These are phyloP conservation scores for Dicrostonyx torquatus DNA, from an alignment of 2,797 vertebrate species.

Conservation along the genomic window DNA sequence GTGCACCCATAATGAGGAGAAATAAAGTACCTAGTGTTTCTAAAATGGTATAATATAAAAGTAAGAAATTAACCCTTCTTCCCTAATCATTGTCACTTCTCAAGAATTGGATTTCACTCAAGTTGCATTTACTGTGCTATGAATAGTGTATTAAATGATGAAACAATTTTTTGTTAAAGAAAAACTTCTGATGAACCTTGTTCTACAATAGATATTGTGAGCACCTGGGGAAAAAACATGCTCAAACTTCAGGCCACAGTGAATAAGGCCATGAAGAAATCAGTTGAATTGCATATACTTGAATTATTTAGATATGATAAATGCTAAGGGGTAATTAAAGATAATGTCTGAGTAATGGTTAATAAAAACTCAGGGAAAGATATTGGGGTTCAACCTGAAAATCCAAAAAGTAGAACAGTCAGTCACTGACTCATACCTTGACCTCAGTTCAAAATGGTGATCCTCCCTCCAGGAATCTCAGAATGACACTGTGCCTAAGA, in stretches of 20 bases:
- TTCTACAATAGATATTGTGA: background rate
- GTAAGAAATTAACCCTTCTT: background rate
- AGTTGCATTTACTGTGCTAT: background rate
- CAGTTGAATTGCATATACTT: background rate
- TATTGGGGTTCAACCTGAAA: too few species aligned
- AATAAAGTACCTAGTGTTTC: rapidly evolving
- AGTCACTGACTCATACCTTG: too few species aligned
- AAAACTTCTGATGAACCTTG: background rate
- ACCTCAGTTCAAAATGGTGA: too few species aligned
- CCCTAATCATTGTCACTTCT: background rate
- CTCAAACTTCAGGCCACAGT: background rate
- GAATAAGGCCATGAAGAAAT: background rate
- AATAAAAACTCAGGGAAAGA: too few species aligned
- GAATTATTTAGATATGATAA: background rate
- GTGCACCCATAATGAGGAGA: background rate
- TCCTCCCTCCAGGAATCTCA: too few species aligned
- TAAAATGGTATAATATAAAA: background rate
- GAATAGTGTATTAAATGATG: background rate
- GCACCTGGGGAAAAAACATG: rapidly evolving
- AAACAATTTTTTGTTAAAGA: background rate
- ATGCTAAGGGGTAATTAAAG: background rate
- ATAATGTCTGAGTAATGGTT: too few species aligned
- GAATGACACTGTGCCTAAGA: too few species aligned
- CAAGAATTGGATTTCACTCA: background rate
- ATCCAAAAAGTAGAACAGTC: too few species aligned